Percentiles rank a stretch among this genome's conserved stretches.
These are phyloP conservation scores for Streptopelia turtur DNA, from an alignment of 2,797 vertebrate genomes.

Conservation along the genomic window DNA sequence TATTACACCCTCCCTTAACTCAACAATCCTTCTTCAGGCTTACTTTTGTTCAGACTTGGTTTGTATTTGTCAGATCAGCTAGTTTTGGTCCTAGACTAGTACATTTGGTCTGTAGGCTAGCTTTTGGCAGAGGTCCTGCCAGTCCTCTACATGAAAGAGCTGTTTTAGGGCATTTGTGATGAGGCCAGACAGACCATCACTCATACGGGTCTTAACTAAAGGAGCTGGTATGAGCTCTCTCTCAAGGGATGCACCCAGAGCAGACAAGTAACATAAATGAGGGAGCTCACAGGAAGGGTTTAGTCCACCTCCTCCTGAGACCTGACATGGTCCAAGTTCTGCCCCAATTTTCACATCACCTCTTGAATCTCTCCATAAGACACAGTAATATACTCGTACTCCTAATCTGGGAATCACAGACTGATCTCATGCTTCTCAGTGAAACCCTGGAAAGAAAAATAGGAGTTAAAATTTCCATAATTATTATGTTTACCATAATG, in stretches of 20 bases:
- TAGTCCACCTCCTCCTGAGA: background rate
- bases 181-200: background rate
- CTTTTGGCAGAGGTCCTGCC: background rate
- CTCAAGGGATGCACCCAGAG: background rate
- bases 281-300: background rate
- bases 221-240: background rate
- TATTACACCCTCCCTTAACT: background rate
- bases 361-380: background rate
- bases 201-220: background rate
- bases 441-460: background rate
- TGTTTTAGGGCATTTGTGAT: background rate
- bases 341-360: background rate
- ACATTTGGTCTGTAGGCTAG: background rate
- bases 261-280: background rate
- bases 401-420: background rate
- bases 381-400: background rate
- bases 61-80: background rate
- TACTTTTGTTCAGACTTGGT: background rate
- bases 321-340: background rate
- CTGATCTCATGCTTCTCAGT: background rate
- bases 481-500: background rate
- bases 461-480: background rate
- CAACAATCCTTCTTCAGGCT: background rate
- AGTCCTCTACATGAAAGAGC: background rate
- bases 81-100: background rate